Percentiles rank a stretch among this genome's conserved stretches.
Evolutionary conservation across 2,113 vertebrate genomes (phyloP).

Genomic region (Ophthalmolycus amberensis): DNA sequence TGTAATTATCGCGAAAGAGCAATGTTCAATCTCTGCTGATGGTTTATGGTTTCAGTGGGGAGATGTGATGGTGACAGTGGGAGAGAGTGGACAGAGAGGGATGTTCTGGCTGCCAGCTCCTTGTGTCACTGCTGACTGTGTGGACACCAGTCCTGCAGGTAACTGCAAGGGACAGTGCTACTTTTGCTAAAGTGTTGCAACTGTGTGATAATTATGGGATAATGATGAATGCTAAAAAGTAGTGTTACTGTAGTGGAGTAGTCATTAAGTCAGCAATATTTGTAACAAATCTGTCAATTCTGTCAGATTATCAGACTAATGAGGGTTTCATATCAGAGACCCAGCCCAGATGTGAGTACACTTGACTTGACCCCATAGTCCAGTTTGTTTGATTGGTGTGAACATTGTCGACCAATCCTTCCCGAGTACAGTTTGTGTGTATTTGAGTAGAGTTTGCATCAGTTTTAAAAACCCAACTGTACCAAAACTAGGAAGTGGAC

Average conservation of each 20-base stretch:
- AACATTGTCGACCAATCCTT: too few species aligned
- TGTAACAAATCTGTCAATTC: neutral
- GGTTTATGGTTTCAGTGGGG: conserved; percentile 83
- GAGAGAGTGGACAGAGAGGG: conserved; percentile 55
- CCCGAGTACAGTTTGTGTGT: neutral
- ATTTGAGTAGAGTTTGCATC: neutral
- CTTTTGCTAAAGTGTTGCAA: neutral
- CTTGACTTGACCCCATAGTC: neutral
- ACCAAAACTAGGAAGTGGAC: too few species aligned
- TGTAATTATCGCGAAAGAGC: neutral
- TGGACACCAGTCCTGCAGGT: conserved; percentile 92
- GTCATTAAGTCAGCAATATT: neutral
- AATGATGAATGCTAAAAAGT: neutral
- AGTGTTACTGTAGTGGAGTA: neutral
- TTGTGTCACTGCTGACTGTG: conserved; percentile 85
- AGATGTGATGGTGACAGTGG: conserved; percentile 75
- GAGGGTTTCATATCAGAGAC: neutral
- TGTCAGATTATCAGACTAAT: neutral
- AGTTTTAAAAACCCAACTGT: neutral
- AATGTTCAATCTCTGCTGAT: neutral
- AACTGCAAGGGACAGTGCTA: neutral
- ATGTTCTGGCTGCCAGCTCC: conserved; percentile 87
- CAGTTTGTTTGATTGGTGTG: neutral
- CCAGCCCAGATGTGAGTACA: too few species aligned
- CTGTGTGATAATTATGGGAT: neutral